Conservation (phyloP, 2,113 vertebrate genomes). For the Riparia riparia region DNA sequence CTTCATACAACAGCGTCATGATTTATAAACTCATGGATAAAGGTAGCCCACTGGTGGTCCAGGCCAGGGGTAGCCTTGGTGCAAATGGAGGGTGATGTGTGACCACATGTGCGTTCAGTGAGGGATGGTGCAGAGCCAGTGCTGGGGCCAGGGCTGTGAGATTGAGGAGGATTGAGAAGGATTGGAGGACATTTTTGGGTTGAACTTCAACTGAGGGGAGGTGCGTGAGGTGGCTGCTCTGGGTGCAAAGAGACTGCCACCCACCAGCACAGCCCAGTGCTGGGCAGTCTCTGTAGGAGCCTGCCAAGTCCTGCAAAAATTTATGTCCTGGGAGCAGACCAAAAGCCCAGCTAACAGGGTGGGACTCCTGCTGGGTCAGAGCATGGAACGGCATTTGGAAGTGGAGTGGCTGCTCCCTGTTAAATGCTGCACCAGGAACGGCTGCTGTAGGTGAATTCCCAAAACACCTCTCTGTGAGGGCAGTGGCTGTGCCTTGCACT, state of each 20-base stretch:
- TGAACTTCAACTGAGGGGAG: neutral
- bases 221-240: neutral
- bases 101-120: rapidly evolving
- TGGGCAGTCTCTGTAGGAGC: neutral
- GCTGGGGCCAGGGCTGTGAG: neutral
- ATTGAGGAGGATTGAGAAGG: rapidly evolving
- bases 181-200: neutral
- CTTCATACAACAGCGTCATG: rapidly evolving
- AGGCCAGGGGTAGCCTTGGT: neutral
- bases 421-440: neutral
- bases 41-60: neutral
- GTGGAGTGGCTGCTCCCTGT: neutral
- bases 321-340: neutral
- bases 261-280: neutral
- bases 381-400: neutral
- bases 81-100: neutral
- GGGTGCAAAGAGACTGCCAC: neutral
- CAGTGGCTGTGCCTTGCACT: rapidly evolving
- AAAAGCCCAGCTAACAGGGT: neutral
- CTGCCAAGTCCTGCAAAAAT: neutral
- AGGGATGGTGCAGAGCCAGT: neutral
- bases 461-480: neutral
- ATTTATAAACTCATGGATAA: rapidly evolving
- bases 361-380: too few species aligned
- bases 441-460: neutral